Conservation (phyloP, 1,140 invertebrate genomes). For the Protaetia brevitarsis region DNA sequence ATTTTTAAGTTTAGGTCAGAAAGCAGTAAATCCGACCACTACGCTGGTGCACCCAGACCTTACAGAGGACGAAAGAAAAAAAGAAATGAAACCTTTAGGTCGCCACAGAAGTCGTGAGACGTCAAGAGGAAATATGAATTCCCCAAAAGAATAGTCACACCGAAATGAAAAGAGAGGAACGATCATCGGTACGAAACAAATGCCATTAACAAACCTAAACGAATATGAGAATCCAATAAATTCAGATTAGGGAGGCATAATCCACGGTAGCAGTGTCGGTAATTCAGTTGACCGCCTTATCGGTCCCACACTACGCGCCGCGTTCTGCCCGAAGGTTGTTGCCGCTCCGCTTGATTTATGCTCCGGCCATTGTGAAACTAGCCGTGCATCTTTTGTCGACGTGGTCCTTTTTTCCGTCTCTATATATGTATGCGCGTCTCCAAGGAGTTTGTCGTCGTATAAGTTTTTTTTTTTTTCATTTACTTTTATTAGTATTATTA, state of each 20-base stretch:
- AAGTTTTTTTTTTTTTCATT: not conserved
- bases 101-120: not conserved
- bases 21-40: too few species aligned
- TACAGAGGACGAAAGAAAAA: not conserved
- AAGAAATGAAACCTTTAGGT: not conserved
- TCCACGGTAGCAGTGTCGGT: conserved; percentile 27
- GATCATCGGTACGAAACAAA: conserved; percentile 19
- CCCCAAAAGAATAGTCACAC: not conserved
- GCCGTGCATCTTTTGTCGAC: conserved; percentile 14
- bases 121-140: not conserved
- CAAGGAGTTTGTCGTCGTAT: not conserved
- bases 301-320: not conserved
- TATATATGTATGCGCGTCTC: not conserved
- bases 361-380: conserved; percentile 15
- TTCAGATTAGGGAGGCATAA: conserved; percentile 26
- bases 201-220: conserved; percentile 27
- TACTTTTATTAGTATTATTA: too few species aligned
- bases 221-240: conserved; percentile 27
- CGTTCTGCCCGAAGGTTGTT: conserved; percentile 19
- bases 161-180: not conserved
- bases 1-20: too few species aligned
- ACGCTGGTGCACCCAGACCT: too few species aligned
- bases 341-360: conserved; percentile 20
- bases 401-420: not conserved
- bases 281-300: conserved; percentile 24